A percentile compares a stretch with the other conserved stretches of the same genome.
phyloP scores from a whole-genome alignment of 92 coral and sea anemone genomes.

The Phenganax subtilis region DNA sequence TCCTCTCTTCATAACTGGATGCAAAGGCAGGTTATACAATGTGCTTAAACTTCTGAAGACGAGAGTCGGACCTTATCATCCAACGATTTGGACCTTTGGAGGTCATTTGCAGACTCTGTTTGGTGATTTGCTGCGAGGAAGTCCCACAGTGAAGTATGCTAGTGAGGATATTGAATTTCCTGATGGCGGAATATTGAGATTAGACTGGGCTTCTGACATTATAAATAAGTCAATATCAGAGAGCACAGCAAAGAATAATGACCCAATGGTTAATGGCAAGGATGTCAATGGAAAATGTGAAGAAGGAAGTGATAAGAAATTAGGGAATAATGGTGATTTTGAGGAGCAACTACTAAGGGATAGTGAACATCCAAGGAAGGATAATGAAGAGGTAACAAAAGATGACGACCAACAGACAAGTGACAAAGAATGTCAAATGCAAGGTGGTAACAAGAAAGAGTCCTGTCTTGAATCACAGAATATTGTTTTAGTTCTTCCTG shows the following conservation, averaged over 20 bases:
- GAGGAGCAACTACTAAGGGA: not conserved
- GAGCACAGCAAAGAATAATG: too few species aligned
- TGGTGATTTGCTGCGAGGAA: conserved; percentile 55
- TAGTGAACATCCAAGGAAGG: not conserved
- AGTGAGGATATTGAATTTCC: conserved; percentile 58
- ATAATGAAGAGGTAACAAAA: not conserved
- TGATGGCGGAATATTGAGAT: conserved; percentile 77
- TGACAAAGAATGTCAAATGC: not conserved
- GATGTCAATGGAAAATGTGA: too few species aligned
- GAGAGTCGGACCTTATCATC: conserved; percentile 53
- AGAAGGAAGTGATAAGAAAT: too few species aligned
- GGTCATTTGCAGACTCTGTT: conserved; percentile 73
- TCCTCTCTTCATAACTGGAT: not conserved
- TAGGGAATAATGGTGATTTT: not conserved
- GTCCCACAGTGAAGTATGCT: conserved; percentile 54
- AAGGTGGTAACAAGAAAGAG: not conserved
- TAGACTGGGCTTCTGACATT: conserved; percentile 63
- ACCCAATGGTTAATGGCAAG: too few species aligned
- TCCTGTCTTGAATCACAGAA: conserved; percentile 25
- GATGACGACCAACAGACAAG: not conserved
- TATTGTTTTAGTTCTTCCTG: conserved; percentile 75
- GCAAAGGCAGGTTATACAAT: not conserved
- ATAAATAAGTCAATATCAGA: too few species aligned
- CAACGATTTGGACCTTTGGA: conserved; percentile 86
- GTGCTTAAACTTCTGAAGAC: not conserved